phyloP scores from a whole-genome alignment of 2,888 invertebrate genomes.

The Lymantria dispar region DNA sequence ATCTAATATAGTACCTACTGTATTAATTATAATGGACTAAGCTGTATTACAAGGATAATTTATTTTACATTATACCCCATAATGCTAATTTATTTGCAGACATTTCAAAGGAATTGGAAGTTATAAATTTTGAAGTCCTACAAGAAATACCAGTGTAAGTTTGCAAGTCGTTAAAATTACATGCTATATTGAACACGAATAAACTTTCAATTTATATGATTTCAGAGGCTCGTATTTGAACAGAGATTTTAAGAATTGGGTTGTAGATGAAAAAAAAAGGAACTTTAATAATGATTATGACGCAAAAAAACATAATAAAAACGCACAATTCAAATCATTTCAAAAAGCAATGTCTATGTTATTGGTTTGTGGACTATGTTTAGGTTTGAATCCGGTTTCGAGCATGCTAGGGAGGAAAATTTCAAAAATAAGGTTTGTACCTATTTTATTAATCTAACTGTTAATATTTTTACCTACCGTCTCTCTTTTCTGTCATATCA shows the following conservation, averaged over 20 bases:
- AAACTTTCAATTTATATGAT: neutral
- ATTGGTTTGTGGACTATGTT: conserved; percentile 39
- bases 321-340: conserved; percentile 36
- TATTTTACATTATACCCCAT: too few relatives aligned
- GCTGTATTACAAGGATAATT: too few relatives aligned
- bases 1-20: too few relatives aligned
- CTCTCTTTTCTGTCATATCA: too few relatives aligned
- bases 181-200: neutral
- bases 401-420: conserved; percentile 36
- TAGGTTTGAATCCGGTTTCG: conserved; percentile 49
- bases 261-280: neutral
- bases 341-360: conserved; percentile 45
- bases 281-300: neutral
- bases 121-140: conserved; percentile 17
- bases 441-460: neutral
- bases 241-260: conserved; percentile 6
- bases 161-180: neutral
- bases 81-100: conserved; percentile 20
- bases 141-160: conserved; percentile 12
- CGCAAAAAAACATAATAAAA: neutral
- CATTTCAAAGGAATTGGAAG: conserved; percentile 35
- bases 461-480: too few relatives aligned
- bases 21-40: neutral
- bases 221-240: conserved; percentile 1
- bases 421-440: conserved; percentile 42